Percentiles rank a stretch among this genome's conserved stretches.
These are phyloP conservation scores for Neopelma chrysocephalum DNA, from an alignment of 2,797 vertebrate species.

Conservation along the genomic window DNA sequence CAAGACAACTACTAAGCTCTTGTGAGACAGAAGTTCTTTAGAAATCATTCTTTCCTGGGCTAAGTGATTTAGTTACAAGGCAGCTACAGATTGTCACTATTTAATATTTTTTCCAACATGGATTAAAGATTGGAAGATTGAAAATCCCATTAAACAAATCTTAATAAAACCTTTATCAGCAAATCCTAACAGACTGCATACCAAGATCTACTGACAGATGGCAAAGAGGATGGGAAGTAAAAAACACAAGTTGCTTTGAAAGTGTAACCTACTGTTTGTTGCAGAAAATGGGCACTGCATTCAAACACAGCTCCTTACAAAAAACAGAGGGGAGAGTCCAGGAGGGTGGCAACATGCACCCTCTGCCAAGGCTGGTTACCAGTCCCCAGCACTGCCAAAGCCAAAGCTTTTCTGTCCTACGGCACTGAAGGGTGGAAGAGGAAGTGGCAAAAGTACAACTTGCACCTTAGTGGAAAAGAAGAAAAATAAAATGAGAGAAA, in stretches of 20 bases:
- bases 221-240: constrained; percentile 38
- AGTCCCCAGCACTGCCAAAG: background rate
- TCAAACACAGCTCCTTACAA: background rate
- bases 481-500: background rate
- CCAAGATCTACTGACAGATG: constrained; percentile 51
- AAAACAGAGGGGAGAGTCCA: background rate
- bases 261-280: constrained; percentile 6
- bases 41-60: constrained; percentile 12
- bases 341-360: accelerated
- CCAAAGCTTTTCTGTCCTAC: background rate
- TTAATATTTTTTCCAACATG: constrained; percentile 30
- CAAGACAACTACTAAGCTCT: constrained; percentile 30
- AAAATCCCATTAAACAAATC: constrained; percentile 54
- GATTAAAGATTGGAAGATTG: constrained; percentile 36
- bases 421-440: background rate
- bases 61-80: constrained; percentile 20
- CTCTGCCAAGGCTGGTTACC: background rate
- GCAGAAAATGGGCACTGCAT: background rate
- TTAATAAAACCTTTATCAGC: constrained; percentile 49
- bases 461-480: background rate
- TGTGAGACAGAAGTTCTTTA: constrained; percentile 26
- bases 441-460: background rate
- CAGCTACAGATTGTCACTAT: constrained; percentile 13
- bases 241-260: background rate
- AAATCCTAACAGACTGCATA: constrained; percentile 23